A percentile compares a stretch with the other conserved stretches of the same genome.
These are phyloP conservation scores for Rhorus exstirpatorius DNA, from an alignment of 2,888 invertebrate species.

Conservation along the genomic window DNA sequence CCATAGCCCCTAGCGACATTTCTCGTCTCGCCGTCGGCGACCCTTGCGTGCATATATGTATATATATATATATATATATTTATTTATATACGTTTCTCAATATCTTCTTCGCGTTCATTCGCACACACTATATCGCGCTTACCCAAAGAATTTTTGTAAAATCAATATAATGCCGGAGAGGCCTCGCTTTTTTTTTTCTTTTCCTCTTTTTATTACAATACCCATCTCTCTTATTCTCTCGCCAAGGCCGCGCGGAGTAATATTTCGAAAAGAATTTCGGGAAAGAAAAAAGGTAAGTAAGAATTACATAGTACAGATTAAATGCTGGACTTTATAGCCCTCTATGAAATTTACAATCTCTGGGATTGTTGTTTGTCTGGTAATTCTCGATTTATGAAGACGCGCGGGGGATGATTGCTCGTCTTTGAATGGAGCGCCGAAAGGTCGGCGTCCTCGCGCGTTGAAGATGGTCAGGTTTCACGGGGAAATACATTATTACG, in stretches of 20 bases:
- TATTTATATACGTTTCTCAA: slow-evolving; percentile 67
- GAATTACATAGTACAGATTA: no score
- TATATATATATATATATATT: no score
- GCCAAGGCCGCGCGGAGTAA: no score
- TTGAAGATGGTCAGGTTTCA: slow-evolving; percentile 66
- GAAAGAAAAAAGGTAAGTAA: no score
- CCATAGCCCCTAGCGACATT: slow-evolving; percentile 32
- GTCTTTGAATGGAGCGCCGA: slow-evolving; percentile 57
- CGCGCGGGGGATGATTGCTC: slow-evolving; percentile 35
- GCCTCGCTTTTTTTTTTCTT: slow-evolving; percentile 65
- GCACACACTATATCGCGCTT: slow-evolving; percentile 74
- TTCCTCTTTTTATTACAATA: no score
- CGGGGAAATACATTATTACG: slow-evolving; percentile 51
- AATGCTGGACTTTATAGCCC: no score
- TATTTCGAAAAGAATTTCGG: no score
- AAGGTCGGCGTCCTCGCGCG: slow-evolving; percentile 59
- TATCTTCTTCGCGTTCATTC: slow-evolving; percentile 70
- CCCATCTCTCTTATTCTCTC: slow-evolving; percentile 29
- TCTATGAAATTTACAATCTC: slow-evolving; percentile 49
- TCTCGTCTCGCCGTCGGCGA: slow-evolving; percentile 64
- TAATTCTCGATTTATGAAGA: slow-evolving; percentile 12
- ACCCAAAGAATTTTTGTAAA: slow-evolving; percentile 81
- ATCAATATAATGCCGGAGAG: slow-evolving; percentile 80
- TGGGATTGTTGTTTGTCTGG: slow-evolving; percentile 51
- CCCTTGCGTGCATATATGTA: slow-evolving; percentile 36